Percentiles rank a stretch among this genome's conserved stretches.
Evolutionary conservation across 2,888 invertebrate genomes (phyloP).

Genomic region (Eristalinus sepulchralis): DNA sequence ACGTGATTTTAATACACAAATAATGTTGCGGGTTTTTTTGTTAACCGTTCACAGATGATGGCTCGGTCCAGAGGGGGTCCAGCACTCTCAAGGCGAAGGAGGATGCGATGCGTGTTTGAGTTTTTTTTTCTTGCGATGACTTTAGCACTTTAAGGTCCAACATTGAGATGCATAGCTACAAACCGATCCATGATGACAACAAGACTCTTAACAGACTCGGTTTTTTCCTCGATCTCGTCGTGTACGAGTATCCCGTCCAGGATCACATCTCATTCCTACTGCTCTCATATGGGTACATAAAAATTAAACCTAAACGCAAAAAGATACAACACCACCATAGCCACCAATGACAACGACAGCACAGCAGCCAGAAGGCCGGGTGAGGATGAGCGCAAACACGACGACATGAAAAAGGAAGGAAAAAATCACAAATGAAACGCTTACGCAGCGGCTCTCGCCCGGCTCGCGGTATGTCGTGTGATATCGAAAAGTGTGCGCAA

Average conservation of each 20-base stretch:
- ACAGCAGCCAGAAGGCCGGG: slow-evolving; percentile 39
- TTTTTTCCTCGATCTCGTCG: not conserved
- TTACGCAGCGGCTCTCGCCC: slow-evolving; percentile 13
- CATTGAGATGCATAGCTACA: slow-evolving; percentile 69
- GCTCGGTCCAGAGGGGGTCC: not conserved
- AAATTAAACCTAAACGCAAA: slow-evolving; percentile 52
- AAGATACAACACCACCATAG: slow-evolving; percentile 17
- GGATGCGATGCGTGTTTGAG: slow-evolving; percentile 39
- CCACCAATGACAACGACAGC: slow-evolving; percentile 1
- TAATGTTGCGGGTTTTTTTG: slow-evolving; percentile 73
- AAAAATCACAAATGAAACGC: not conserved
- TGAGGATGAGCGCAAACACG: slow-evolving; percentile 53
- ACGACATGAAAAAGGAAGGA: slow-evolving; percentile 1
- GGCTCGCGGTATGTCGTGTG: slow-evolving; percentile 54
- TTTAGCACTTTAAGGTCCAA: slow-evolving; percentile 67
- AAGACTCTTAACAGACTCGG: slow-evolving; percentile 38
- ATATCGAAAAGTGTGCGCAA: slow-evolving; percentile 71
- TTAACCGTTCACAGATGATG: not conserved
- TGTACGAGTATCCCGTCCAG: slow-evolving; percentile 14
- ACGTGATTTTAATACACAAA: slow-evolving; percentile 81
- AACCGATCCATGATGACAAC: slow-evolving; percentile 41
- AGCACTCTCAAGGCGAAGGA: slow-evolving; percentile 18
- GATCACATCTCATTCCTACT: slow-evolving; percentile 55
- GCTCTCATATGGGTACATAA: slow-evolving; percentile 62
- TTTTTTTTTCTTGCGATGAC: slow-evolving; percentile 35